These are phyloP conservation scores for Gobius niger DNA, from an alignment of 2,113 vertebrate species.

Conservation along the genomic window DNA sequence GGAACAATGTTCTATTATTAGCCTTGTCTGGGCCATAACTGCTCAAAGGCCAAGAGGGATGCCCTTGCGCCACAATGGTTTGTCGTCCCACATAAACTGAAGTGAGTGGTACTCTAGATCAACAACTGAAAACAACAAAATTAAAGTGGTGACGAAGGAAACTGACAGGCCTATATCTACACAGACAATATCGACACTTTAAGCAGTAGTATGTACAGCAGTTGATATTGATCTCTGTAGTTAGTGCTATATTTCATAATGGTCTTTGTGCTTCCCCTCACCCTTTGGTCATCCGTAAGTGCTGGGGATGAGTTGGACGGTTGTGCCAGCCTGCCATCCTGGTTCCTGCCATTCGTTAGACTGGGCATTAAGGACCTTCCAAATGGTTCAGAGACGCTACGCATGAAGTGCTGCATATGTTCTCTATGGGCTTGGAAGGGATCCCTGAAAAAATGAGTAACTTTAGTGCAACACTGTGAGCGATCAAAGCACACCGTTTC, in stretches of 20 bases:
- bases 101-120: conserved; percentile 48
- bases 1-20: conserved; percentile 76
- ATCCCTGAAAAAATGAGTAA: conserved; percentile 75
- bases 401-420: conserved; percentile 84
- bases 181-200: no score
- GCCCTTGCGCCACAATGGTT: conserved; percentile 57
- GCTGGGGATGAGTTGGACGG: conserved; percentile 47
- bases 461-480: not conserved
- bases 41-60: conserved; percentile 63
- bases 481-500: not conserved
- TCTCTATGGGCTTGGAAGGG: conserved; percentile 84
- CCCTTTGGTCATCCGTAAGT: conserved; percentile 69
- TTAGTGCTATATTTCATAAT: no score
- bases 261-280: conserved; percentile 64
- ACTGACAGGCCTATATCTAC: no score
- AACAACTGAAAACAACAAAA: no score
- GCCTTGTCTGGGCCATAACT: conserved; percentile 58
- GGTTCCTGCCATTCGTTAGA: conserved; percentile 71
- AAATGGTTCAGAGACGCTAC: conserved; percentile 84
- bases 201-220: no score
- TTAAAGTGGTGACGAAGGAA: no score
- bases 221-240: no score
- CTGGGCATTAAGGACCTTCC: conserved; percentile 75
- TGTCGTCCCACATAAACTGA: conserved; percentile 48
- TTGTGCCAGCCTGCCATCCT: conserved; percentile 31